Evolutionary conservation across 2,888 invertebrate genomes (phyloP), one percentile per base, ranked within the genome.

Genomic region (Allophyes oxyacanthae): DNA sequence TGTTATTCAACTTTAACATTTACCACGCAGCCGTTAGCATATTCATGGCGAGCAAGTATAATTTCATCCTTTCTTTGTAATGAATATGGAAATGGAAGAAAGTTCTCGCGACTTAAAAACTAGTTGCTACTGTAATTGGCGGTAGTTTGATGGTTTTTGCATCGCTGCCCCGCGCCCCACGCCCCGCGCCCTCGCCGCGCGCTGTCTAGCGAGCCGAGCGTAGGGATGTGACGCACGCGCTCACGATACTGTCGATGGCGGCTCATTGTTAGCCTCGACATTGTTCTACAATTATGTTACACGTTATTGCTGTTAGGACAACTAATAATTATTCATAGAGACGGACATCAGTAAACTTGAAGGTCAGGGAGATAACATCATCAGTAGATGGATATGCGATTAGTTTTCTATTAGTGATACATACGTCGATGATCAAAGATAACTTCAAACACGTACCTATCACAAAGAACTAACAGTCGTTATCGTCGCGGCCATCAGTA

Each of bases 1-100:
- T 89, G 92, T 89, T 89, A 85, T 92, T 92, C 91, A 92, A 90
- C 92, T 93, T 90, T 93, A 89, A 78, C 93, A 93, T 93, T 93
- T 90, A 88, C 74, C 80, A 79, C 79, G 79, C 84, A 75, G 83
- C 82, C 73, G 87, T 86, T 90, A 84, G 87, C 88, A 91, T 92
- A 92, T 90, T 89, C 88, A 91, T 90, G 85, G 58, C 64, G 74
- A 77, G 77, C 80, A 72, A 76, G 83, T 86, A 87, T 91, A 91
- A 92, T 91, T 91, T 90, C 91, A 89, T 90, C 92, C 91, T 92
- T 92, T 93, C 91, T 90, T 91, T 89, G 83, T 82, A 83, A 88
- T 90, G 89, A 88, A 91, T 92, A 93, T 92, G 90, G 84, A 87
- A 83, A 90, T 92, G 64, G 87, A 90, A 92, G 93, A 93, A 93